Evolutionary conservation across 2,113 vertebrate genomes (phyloP).

Genomic region (Pithys albifrons): DNA sequence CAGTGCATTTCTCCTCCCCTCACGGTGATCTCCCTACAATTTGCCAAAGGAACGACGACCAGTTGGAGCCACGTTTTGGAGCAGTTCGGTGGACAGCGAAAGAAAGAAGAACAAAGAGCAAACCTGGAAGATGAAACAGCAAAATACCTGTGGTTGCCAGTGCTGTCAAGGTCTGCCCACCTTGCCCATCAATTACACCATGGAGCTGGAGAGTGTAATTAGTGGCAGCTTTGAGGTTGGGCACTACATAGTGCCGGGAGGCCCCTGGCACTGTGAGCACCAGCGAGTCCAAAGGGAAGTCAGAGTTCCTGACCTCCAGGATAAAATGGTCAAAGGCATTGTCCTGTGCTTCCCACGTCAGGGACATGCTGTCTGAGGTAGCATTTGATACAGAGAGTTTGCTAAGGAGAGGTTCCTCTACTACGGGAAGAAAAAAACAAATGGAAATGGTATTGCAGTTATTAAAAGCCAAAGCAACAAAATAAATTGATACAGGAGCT

Average conservation of each 20-base stretch:
- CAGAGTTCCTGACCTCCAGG: constrained; percentile 85
- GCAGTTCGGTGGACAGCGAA: constrained; percentile 7
- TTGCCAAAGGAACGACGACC: not conserved
- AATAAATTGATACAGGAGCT: not conserved
- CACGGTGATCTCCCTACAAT: not conserved
- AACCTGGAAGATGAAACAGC: constrained; percentile 33
- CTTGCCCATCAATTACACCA: constrained; percentile 74
- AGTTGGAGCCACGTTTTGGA: not conserved
- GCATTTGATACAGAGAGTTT: constrained; percentile 83
- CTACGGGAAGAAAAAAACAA: constrained; percentile 78
- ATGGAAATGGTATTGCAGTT: constrained; percentile 52
- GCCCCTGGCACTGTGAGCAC: constrained; percentile 72
- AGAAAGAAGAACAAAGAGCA: constrained; percentile 4
- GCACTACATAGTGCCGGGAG: constrained; percentile 72
- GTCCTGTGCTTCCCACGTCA: constrained; percentile 80
- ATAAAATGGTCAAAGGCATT: constrained; percentile 85
- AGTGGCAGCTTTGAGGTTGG: constrained; percentile 80
- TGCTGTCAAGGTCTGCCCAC: constrained; percentile 74
- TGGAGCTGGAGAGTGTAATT: constrained; percentile 83
- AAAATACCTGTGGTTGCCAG: constrained; percentile 83
- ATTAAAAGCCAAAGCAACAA: constrained; percentile 35
- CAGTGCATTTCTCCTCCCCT: not conserved
- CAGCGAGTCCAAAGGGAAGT: constrained; percentile 79
- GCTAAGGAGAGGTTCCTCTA: constrained; percentile 83
- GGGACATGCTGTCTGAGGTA: constrained; percentile 83